Evolutionary conservation across 1,140 invertebrate species (phyloP).

Genomic region (Neodiprion virginianus): DNA sequence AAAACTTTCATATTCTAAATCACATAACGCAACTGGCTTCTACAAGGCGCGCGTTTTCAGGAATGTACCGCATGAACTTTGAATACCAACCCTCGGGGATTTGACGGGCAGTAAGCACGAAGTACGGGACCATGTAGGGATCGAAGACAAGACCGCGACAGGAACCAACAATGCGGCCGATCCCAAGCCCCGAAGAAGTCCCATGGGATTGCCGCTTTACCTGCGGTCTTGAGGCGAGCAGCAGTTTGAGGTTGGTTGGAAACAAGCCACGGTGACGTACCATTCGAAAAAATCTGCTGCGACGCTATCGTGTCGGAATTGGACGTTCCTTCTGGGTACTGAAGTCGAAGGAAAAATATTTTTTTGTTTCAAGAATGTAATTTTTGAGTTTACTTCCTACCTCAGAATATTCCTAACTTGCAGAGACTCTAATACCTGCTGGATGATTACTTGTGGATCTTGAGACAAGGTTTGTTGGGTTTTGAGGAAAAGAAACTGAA

Average conservation of each 20-base stretch:
- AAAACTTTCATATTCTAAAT: no score
- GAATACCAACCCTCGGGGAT: slow-evolving; percentile 54
- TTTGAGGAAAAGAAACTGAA: slow-evolving; percentile 14
- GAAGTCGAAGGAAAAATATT: slow-evolving; percentile 21
- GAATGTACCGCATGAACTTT: slow-evolving; percentile 52
- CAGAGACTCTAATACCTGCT: no score
- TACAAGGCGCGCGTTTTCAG: slow-evolving; percentile 39
- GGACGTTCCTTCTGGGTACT: slow-evolving; percentile 16
- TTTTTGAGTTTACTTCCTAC: no score
- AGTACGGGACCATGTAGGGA: slow-evolving; percentile 53
- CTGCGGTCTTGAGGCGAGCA: not conserved
- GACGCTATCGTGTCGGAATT: not conserved
- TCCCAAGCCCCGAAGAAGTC: slow-evolving; percentile 30
- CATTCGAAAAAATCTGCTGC: not conserved
- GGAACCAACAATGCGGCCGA: slow-evolving; percentile 8
- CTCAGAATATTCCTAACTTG: no score
- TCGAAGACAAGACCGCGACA: slow-evolving; percentile 14
- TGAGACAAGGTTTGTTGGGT: no score
- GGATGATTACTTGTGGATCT: no score
- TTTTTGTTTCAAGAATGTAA: no score
- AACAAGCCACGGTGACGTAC: not conserved
- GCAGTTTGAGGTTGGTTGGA: not conserved
- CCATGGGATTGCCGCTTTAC: slow-evolving; percentile 38
- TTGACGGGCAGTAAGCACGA: slow-evolving; percentile 44
- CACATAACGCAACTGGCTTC: no score